phyloP scores from a whole-genome alignment of 2,797 vertebrate species.

The Anolis apletophallus region DNA sequence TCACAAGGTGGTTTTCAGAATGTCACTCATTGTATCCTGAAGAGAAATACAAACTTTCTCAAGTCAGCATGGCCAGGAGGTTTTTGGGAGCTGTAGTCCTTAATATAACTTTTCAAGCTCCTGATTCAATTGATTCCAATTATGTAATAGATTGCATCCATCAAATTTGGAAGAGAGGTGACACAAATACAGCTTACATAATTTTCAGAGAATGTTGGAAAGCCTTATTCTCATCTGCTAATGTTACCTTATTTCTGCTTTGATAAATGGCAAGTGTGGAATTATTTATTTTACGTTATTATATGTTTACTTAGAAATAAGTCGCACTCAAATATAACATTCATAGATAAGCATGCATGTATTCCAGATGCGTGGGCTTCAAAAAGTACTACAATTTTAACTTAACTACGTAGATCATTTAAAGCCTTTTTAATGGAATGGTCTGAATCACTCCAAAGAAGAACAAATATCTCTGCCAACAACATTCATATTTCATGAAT shows the following conservation, averaged over 20 bases:
- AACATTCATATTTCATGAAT: conserved; percentile 42
- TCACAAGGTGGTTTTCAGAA: background rate
- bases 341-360: background rate
- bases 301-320: background rate
- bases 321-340: background rate
- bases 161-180: background rate
- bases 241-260: background rate
- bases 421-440: too few relatives aligned
- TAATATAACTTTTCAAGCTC: too few relatives aligned
- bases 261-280: background rate
- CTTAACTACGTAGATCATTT: conserved; percentile 42
- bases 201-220: background rate
- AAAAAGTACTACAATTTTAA: conserved; percentile 8
- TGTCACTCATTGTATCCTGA: background rate
- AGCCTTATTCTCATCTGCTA: background rate
- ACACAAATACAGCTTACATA: background rate
- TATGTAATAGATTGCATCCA: too few relatives aligned
- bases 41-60: background rate
- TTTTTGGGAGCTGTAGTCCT: too few relatives aligned
- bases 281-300: background rate
- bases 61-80: too few relatives aligned
- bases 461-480: background rate
- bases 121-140: too few relatives aligned
- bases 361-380: conserved; percentile 15
- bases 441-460: background rate